Evolutionary conservation across 1,140 invertebrate species (phyloP).

Genomic region (Archivesica marissinica): DNA sequence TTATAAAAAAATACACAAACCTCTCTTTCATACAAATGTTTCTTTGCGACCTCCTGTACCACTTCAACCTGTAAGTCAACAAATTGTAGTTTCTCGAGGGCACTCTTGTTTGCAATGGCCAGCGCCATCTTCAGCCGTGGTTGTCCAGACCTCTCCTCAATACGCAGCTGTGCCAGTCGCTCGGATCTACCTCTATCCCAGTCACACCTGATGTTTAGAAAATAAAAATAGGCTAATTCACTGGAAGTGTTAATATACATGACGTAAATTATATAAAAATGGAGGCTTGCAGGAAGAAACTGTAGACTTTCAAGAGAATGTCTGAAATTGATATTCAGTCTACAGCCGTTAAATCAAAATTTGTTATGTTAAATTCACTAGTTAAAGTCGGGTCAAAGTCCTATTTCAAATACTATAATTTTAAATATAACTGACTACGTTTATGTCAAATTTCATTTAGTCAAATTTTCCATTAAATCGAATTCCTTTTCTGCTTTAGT

Average conservation of each 20-base stretch:
- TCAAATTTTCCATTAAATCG: no score
- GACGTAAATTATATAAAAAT: background rate
- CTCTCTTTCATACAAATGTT: slow-evolving; percentile 74
- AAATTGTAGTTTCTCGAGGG: slow-evolving; percentile 58
- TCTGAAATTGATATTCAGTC: no score
- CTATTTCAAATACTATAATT: no score
- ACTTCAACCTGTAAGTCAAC: slow-evolving; percentile 67
- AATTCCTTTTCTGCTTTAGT: no score
- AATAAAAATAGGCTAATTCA: background rate
- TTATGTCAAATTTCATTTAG: no score
- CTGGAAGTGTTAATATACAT: background rate
- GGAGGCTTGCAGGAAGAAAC: no score
- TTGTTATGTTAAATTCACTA: no score
- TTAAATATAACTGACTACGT: no score
- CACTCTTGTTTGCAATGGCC: slow-evolving; percentile 53
- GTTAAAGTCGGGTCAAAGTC: no score
- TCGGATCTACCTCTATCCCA: slow-evolving; percentile 68
- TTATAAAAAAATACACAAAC: slow-evolving; percentile 21
- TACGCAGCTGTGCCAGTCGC: slow-evolving; percentile 63
- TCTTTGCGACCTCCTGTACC: slow-evolving; percentile 64
- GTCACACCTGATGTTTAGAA: slow-evolving; percentile 60
- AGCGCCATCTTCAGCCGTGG: slow-evolving; percentile 32
- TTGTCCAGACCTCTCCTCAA: slow-evolving; percentile 63
- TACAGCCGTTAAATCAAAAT: no score
- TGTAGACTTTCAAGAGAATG: no score